Evolutionary conservation across 2,888 invertebrate genomes (phyloP).

Genomic region (Microchrysa polita): DNA sequence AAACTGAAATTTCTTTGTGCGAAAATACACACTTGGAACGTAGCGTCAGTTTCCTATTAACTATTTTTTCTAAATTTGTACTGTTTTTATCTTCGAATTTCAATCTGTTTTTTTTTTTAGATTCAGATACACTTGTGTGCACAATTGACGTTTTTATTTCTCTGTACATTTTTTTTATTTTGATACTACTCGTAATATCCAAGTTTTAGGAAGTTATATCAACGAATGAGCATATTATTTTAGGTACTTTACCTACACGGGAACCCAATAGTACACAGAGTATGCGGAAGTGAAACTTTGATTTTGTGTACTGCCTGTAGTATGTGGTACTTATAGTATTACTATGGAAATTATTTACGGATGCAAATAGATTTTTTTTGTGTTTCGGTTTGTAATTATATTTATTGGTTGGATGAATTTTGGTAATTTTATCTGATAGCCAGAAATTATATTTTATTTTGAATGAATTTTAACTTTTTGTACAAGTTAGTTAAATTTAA

Average conservation of each 20-base stretch:
- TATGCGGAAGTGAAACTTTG: background rate
- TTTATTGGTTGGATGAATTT: too few species aligned
- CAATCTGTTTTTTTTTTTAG: background rate
- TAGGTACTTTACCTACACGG: background rate
- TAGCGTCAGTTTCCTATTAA: background rate
- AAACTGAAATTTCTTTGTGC: slow-evolving; percentile 29
- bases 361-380: too few species aligned
- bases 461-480: too few species aligned
- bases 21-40: slow-evolving; percentile 23
- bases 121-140: too few species aligned
- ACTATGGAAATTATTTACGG: too few species aligned
- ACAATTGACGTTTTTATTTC: background rate
- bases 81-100: background rate
- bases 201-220: too few species aligned
- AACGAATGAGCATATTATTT: background rate
- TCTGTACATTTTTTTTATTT: background rate
- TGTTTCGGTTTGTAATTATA: too few species aligned
- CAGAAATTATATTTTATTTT: too few species aligned
- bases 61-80: background rate
- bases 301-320: background rate
- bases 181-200: background rate
- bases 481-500: too few species aligned
- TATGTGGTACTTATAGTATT: too few species aligned
- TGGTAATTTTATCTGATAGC: too few species aligned
- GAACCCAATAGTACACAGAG: background rate